These are phyloP conservation scores for Gambusia holbrooki DNA, from an alignment of 2,113 vertebrate species.

Conservation along the genomic window DNA sequence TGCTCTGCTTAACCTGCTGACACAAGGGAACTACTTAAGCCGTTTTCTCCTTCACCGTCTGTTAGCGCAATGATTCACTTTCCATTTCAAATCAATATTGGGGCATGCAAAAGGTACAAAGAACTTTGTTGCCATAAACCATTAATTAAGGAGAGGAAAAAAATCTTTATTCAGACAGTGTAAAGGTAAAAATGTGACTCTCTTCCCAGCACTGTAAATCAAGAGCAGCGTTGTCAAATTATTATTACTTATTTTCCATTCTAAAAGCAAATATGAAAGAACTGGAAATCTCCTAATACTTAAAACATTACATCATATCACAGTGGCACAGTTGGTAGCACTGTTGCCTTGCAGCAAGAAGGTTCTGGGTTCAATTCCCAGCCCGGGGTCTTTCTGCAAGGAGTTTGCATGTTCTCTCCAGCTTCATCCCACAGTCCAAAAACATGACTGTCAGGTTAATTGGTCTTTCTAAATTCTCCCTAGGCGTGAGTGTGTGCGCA, in stretches of 20 bases:
- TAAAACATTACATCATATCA: background rate
- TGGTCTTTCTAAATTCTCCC: too few species aligned
- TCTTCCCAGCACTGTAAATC: background rate
- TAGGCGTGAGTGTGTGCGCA: too few species aligned
- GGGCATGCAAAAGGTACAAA: constrained; percentile 22
- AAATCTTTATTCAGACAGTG: background rate
- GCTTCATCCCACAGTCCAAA: too few species aligned
- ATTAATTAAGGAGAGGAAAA: background rate
- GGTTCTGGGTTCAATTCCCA: too few species aligned
- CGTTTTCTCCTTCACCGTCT: constrained; percentile 65
- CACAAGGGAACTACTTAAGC: constrained; percentile 76
- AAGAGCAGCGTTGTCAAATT: background rate
- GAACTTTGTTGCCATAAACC: background rate
- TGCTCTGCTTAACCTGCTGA: constrained; percentile 75
- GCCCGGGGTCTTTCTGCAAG: too few species aligned
- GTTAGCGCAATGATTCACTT: constrained; percentile 66
- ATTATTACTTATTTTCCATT: background rate
- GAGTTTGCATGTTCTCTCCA: too few species aligned
- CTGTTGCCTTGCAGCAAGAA: too few species aligned
- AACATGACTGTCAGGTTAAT: too few species aligned
- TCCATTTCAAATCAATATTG: constrained; percentile 76
- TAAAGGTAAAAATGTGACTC: background rate
- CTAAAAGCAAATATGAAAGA: background rate
- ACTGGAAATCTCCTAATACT: background rate
- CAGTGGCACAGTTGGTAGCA: too few species aligned